Conservation (phyloP, 2,888 invertebrate genomes). For the Drosophila vallismaia region DNA sequence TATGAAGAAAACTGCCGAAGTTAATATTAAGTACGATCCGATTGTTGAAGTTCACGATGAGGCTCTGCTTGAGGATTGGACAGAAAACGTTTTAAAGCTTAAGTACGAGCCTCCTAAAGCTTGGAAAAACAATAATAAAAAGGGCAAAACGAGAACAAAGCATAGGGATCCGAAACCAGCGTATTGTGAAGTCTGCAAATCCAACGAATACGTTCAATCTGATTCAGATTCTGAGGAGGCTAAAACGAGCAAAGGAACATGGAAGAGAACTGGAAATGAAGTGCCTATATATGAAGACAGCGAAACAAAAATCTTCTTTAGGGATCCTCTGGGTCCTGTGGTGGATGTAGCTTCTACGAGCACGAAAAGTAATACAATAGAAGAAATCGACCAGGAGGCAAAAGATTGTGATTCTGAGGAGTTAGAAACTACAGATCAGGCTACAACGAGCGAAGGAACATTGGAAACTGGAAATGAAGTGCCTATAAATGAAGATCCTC, state of each 20-base stretch:
- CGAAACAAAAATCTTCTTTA: no score
- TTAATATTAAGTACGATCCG: constrained; percentile 83
- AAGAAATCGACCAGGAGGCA: neutral
- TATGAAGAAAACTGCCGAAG: constrained; percentile 85
- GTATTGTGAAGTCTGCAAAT: neutral
- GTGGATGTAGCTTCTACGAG: neutral
- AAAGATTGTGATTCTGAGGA: neutral
- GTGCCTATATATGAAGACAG: neutral
- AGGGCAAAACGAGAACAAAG: neutral
- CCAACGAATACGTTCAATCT: neutral
- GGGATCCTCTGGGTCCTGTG: neutral
- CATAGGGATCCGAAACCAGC: neutral
- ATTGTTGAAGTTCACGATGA: constrained; percentile 75
- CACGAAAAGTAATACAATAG: neutral
- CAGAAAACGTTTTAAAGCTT: neutral
- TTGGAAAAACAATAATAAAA: neutral
- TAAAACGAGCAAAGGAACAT: neutral
- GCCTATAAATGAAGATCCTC: neutral
- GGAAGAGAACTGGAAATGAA: neutral
- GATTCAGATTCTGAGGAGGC: neutral
- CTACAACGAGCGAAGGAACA: neutral
- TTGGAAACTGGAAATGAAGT: neutral
- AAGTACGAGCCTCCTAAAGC: neutral
- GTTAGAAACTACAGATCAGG: neutral
- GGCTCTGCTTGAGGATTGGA: constrained; percentile 8